These are phyloP conservation scores for Alloplasta piceator DNA, from an alignment of 2,888 invertebrate species.

Conservation along the genomic window DNA sequence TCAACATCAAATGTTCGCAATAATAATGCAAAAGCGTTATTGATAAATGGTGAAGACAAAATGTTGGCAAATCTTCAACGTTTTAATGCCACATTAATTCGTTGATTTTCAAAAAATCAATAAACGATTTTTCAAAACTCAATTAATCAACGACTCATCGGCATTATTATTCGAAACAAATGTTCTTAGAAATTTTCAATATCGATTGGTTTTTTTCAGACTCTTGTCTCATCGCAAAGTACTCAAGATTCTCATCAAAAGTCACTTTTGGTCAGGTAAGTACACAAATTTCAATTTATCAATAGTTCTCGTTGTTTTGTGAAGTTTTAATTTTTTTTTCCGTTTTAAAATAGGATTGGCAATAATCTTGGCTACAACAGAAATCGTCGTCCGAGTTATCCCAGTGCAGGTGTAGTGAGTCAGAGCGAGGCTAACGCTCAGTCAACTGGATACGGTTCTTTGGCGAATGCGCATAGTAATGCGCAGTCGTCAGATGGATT, in stretches of 20 bases:
- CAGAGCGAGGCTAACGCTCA: slow-evolving; percentile 48
- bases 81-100: no score
- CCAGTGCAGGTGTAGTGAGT: slow-evolving; percentile 23
- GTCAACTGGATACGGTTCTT: slow-evolving; percentile 39
- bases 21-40: no score
- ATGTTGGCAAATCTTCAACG: no score
- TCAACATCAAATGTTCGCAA: no score
- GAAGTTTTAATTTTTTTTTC: background rate
- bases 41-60: no score
- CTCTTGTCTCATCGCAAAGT: no score
- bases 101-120: no score
- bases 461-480: slow-evolving; percentile 48
- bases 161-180: background rate
- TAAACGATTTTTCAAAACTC: no score
- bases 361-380: slow-evolving; percentile 14
- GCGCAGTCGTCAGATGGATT: slow-evolving; percentile 48
- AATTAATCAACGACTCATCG: no score
- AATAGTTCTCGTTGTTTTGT: background rate
- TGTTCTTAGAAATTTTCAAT: background rate
- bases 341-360: slow-evolving; percentile 31
- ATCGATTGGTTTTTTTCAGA: background rate
- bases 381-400: slow-evolving; percentile 8
- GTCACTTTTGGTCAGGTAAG: background rate
- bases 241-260: no score
- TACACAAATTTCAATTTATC: background rate